These are phyloP conservation scores for Smithornis capensis DNA, from an alignment of 2,113 vertebrate species.

Conservation along the genomic window DNA sequence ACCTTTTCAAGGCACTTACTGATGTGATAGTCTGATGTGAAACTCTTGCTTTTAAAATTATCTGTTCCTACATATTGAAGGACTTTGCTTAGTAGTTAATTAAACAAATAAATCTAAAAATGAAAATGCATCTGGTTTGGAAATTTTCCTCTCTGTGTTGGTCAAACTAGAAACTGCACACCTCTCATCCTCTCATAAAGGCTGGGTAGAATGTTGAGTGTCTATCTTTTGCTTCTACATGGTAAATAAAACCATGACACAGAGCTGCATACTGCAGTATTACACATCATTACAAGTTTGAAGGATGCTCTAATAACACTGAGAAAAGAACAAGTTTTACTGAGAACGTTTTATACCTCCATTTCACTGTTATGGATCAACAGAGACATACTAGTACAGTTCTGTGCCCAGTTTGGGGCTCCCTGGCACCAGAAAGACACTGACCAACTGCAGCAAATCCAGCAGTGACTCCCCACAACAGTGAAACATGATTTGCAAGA, in stretches of 20 bases:
- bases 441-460: not conserved
- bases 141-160: not conserved
- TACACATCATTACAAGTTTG: fast-evolving
- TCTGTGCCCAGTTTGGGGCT: not conserved
- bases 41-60: not conserved
- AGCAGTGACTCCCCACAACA: fast-evolving
- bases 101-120: not conserved
- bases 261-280: not conserved
- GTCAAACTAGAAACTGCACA: not conserved
- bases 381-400: not conserved
- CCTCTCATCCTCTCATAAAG: not conserved
- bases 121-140: not conserved
- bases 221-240: not conserved
- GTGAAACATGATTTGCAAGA: not conserved
- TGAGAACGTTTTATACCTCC: not conserved
- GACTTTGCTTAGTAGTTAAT: not conserved
- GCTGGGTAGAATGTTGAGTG: not conserved
- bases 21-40: not conserved
- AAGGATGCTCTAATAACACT: not conserved
- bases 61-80: not conserved
- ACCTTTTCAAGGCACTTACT: not conserved
- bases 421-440: not conserved
- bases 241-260: not conserved
- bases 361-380: not conserved
- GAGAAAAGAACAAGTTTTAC: not conserved